These are phyloP conservation scores for Callyntrura guangdongensis DNA, from an alignment of 2,888 invertebrate species.

Conservation along the genomic window DNA sequence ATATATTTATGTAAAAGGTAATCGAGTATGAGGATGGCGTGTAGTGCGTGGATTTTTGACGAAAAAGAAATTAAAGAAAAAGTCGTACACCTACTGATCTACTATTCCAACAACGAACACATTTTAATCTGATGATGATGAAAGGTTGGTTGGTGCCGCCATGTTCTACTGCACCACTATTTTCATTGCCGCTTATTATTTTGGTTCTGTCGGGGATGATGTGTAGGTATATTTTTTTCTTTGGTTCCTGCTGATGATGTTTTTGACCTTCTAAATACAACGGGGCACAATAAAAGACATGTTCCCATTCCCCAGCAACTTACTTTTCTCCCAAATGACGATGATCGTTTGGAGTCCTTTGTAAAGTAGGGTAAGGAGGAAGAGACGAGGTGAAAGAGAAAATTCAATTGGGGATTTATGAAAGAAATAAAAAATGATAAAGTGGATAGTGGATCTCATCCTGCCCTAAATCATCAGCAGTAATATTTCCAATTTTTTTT, in stretches of 20 bases:
- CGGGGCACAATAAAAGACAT: neutral
- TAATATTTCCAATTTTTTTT: neutral
- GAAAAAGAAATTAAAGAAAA: constrained; percentile 51
- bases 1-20: neutral
- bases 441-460: neutral
- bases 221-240: neutral
- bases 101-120: constrained; percentile 21
- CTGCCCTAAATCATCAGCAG: no score
- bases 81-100: constrained; percentile 70
- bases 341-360: no score
- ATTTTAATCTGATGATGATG: constrained; percentile 57
- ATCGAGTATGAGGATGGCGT: neutral
- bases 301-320: neutral
- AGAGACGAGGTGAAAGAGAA: neutral
- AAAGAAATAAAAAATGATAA: neutral
- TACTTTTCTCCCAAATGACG: no score
- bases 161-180: no score
- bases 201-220: neutral
- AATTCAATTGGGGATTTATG: constrained; percentile 39
- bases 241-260: constrained; percentile 22
- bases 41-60: neutral
- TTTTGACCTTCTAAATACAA: neutral
- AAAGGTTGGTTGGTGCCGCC: constrained; percentile 45
- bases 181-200: neutral
- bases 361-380: neutral